Base-by-base conservation (phyloP, 2,113 vertebrate genomes). In the Aspiorhynchus laticeps region DNA sequence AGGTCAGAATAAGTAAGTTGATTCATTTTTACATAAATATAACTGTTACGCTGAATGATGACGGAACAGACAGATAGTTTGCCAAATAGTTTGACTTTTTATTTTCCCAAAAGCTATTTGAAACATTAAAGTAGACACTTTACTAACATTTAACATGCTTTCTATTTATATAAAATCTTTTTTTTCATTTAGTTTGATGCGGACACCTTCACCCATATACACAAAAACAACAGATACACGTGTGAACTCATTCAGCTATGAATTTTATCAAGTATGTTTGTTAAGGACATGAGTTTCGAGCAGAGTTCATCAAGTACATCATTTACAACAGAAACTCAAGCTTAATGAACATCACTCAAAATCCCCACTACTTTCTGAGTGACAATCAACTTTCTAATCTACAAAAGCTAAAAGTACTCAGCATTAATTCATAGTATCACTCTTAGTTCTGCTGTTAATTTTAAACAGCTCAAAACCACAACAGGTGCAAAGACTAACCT, bases 401-500 rank as follows among this genome's bases (percentile, higher is more conserved):
- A 63, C 8, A 36, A 51, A 79, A 84, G 48, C 73, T 59, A 48
- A 46, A 77, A 61, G 17, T 67, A 36, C 9, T 12, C 19, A 21
- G 36, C 71, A 85, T 31, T 86, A 38, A 86, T 75, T 53, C 69
- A 77, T 80, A 41, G 76, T 88, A 87, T 83, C 86, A 61, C 80
- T 85, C 41, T 87, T 81, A 75, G 71, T 73, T 26, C 10, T 76
- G 28, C 26, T 83, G 43, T 86, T 89, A 31, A 65, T 83, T 75
- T 90, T 83, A 83, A 85, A 88, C 36, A 75, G 31, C 41, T 76
- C 80, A 53, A 88, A 89, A 89, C 88, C 87, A 90, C 86, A 87
- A 43, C 88, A 90, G 91, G 90, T 91, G 88, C 31, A 43, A 36
- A 31, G 48, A 85, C 67, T 65, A 86, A 88, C 89, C 87, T 81